Evolutionary conservation across 2,113 vertebrate species (phyloP).

Genomic region (Danionella cerebrum): DNA sequence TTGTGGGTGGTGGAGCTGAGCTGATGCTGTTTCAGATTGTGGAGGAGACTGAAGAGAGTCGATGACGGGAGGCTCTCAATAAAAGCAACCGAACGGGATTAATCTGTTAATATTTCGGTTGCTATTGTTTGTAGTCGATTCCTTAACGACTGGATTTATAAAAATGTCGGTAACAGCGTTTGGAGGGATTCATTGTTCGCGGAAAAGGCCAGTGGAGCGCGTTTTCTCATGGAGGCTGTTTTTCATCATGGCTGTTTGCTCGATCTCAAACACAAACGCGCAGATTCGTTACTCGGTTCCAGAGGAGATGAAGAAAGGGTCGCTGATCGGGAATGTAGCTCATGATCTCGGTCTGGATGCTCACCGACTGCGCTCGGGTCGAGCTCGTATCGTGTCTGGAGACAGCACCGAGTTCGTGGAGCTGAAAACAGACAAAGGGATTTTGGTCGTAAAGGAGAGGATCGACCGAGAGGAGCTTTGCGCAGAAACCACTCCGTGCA

Average conservation of each 20-base stretch:
- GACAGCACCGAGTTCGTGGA: conserved; percentile 52
- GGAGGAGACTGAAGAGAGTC: neutral
- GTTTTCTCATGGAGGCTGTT: neutral
- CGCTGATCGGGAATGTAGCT: conserved; percentile 60
- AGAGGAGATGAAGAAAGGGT: conserved; percentile 59
- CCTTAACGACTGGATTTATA: neutral
- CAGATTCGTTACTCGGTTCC: conserved; percentile 61
- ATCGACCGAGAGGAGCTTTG: conserved; percentile 67
- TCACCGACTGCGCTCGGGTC: conserved; percentile 47
- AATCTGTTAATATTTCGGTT: neutral
- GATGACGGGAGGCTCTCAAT: neutral
- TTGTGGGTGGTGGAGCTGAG: neutral
- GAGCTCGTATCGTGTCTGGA: conserved; percentile 50
- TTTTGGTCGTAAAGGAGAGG: conserved; percentile 52
- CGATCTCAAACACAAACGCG: neutral
- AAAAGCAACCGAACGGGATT: neutral
- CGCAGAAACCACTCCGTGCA: conserved; percentile 48
- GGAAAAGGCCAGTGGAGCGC: neutral
- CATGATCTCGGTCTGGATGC: conserved; percentile 59
- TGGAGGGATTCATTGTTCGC: neutral
- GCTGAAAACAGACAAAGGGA: conserved; percentile 46
- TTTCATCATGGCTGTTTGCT: neutral
- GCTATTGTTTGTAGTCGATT: neutral
- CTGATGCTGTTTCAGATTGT: neutral
- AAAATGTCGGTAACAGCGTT: neutral